Evolutionary conservation across 2,113 vertebrate genomes (phyloP).

Genomic region (Nothoprocta perdicaria): DNA sequence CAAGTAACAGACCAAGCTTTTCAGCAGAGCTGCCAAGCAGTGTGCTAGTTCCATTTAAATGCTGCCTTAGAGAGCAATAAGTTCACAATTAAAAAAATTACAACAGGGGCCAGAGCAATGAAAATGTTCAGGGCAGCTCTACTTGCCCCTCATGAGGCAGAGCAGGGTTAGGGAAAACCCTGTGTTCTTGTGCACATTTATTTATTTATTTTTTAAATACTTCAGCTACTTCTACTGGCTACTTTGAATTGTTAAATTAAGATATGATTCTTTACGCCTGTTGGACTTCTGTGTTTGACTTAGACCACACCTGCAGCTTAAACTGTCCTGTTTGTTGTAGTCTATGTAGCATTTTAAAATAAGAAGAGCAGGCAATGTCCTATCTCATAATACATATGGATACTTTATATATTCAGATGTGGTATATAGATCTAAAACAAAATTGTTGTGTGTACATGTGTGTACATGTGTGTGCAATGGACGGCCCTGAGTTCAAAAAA

Average conservation of each 20-base stretch:
- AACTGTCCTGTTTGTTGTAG: neutral
- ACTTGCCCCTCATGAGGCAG: constrained; percentile 14
- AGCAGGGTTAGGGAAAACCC: constrained; percentile 3
- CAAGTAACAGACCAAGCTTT: constrained; percentile 43
- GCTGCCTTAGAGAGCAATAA: constrained; percentile 53
- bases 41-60: constrained; percentile 60
- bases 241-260: constrained; percentile 25
- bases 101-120: neutral
- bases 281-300: constrained; percentile 1
- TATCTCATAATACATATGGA: neutral
- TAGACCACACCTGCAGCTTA: neutral
- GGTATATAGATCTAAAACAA: neutral
- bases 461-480: neutral
- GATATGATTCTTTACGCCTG: constrained; percentile 27
- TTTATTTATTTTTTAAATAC: constrained; percentile 2
- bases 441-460: neutral
- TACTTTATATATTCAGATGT: neutral
- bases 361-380: neutral
- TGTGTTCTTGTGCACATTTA: constrained; percentile 16
- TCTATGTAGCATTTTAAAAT: neutral
- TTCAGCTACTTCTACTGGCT: constrained; percentile 9
- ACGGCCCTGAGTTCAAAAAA: neutral
- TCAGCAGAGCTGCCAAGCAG: constrained; percentile 48
- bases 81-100: constrained; percentile 36
- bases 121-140: neutral